phyloP scores from a whole-genome alignment of 2,888 invertebrate species.

The Polyommatus iphigenia region DNA sequence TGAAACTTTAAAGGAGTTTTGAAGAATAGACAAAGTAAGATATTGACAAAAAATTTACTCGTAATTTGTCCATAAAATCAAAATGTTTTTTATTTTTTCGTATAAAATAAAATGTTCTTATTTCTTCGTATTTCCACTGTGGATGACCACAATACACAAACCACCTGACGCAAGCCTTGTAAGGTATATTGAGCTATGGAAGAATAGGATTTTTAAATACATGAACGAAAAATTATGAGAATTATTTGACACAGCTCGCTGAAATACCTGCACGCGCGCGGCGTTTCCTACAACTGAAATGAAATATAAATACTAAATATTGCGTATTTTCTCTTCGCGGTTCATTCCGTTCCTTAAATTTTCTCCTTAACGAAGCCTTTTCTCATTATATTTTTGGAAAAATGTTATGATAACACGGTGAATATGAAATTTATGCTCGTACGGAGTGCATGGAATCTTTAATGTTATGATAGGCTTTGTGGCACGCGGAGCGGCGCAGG shows the following conservation, averaged over 20 bases:
- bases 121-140: too few species aligned
- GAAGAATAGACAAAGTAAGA: too few species aligned
- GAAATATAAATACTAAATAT: neutral
- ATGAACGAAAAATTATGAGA: neutral
- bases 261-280: neutral
- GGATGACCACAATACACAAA: too few species aligned
- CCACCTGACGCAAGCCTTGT: too few species aligned
- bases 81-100: too few species aligned
- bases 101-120: too few species aligned
- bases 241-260: neutral
- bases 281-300: neutral
- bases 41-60: too few species aligned
- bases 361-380: neutral
- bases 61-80: too few species aligned
- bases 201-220: too few species aligned
- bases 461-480: slow-evolving; percentile 10
- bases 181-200: too few species aligned
- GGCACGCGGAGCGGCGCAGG: neutral
- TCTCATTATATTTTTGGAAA: neutral
- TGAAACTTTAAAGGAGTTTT: too few species aligned
- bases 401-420: neutral
- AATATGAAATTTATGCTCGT: neutral
- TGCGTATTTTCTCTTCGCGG: too few species aligned
- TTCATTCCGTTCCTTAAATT: neutral
- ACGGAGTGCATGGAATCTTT: slow-evolving; percentile 13